phyloP scores from a whole-genome alignment of 2,113 vertebrate species.

The Chlorodrepanis virens region DNA sequence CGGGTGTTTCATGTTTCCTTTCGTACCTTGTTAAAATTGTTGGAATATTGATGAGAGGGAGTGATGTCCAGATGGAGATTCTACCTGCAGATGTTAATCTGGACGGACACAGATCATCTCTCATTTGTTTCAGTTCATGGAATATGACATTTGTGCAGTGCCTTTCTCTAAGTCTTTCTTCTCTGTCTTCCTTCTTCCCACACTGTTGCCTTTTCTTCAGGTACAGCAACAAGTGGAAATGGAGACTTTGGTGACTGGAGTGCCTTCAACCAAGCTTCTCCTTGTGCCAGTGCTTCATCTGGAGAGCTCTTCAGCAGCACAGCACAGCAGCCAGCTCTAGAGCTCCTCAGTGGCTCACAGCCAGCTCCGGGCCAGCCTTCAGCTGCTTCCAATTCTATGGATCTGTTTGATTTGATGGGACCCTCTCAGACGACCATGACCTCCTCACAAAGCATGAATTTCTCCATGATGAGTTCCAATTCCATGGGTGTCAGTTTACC shows the following conservation, averaged over 20 bases:
- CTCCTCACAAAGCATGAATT: constrained; percentile 91
- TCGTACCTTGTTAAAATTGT: constrained; percentile 71
- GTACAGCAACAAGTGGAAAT: constrained; percentile 78
- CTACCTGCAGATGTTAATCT: constrained; percentile 88
- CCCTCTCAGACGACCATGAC: constrained; percentile 84
- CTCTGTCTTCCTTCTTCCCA: neutral
- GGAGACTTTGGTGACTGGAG: constrained; percentile 97
- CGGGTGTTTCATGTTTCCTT: constrained; percentile 51
- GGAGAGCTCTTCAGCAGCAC: constrained; percentile 67
- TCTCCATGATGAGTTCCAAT: constrained; percentile 85
- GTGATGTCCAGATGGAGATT: constrained; percentile 83
- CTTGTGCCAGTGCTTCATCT: constrained; percentile 69
- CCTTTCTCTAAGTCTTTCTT: constrained; percentile 33
- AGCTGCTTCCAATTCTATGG: constrained; percentile 73
- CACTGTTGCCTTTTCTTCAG: constrained; percentile 36
- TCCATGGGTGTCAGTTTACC: constrained; percentile 79
- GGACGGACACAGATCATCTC: constrained; percentile 84
- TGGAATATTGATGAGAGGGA: constrained; percentile 86
- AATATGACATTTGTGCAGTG: constrained; percentile 48
- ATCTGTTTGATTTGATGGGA: constrained; percentile 91
- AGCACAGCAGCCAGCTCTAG: constrained; percentile 69
- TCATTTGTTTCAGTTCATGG: constrained; percentile 81
- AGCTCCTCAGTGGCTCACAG: constrained; percentile 56
- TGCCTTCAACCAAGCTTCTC: constrained; percentile 86
- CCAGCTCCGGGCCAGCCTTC: constrained; percentile 52